A percentile compares a stretch with the other conserved stretches of the same genome.
phyloP scores from a whole-genome alignment of 1,140 invertebrate genomes.

The Anadara kagoshimensis region DNA sequence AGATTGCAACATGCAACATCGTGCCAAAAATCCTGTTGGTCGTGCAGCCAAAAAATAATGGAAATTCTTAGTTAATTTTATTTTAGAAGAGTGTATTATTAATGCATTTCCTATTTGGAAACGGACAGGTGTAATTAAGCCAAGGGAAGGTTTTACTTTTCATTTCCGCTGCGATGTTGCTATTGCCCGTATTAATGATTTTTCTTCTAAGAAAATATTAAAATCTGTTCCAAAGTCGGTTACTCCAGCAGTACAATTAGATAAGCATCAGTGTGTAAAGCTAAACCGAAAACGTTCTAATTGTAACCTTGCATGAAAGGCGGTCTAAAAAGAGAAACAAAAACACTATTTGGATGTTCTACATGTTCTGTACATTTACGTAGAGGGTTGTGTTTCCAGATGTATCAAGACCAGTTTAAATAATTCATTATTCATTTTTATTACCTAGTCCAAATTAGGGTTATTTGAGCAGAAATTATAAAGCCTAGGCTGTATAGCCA shows the following conservation, averaged over 20 bases:
- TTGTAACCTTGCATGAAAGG: slow-evolving; percentile 7
- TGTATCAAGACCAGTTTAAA: too few species aligned
- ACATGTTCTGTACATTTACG: slow-evolving; percentile 13
- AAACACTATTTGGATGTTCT: background rate
- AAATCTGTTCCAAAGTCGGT: too few species aligned
- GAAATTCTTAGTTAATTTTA: slow-evolving; percentile 16
- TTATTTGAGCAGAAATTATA: too few species aligned
- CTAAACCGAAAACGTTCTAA: background rate
- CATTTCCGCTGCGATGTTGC: slow-evolving; percentile 1
- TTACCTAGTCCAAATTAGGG: too few species aligned
- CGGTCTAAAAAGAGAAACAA: slow-evolving; percentile 3
- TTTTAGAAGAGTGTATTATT: slow-evolving; percentile 1
- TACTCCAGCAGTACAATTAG: background rate
- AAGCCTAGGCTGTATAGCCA: too few species aligned
- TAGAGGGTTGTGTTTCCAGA: too few species aligned
- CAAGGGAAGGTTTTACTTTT: background rate
- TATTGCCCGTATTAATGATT: background rate
- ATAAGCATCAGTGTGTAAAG: background rate
- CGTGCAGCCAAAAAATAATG: slow-evolving; percentile 17
- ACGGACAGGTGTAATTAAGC: background rate
- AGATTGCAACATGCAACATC: slow-evolving; percentile 5
- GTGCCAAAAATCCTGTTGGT: slow-evolving; percentile 5
- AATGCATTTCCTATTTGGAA: slow-evolving; percentile 9
- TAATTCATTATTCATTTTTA: too few species aligned
- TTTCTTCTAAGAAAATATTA: background rate